Evolutionary conservation across 2,888 invertebrate genomes (phyloP), one percentile per base, ranked within the genome.

Genomic region (Elgonia sp.): DNA sequence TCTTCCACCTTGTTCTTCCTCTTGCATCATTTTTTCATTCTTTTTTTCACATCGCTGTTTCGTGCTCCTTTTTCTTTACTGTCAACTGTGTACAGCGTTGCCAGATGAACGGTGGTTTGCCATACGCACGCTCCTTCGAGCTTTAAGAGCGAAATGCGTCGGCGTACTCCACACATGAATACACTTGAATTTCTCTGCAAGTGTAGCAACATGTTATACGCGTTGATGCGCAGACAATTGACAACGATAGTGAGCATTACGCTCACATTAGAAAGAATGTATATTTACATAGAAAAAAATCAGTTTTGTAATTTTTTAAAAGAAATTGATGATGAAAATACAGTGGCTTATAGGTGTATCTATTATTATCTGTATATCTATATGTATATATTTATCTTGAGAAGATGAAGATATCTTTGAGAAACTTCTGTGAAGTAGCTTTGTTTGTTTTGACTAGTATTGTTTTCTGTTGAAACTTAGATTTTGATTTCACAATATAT

Each of bases 81-180:
- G 50, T 84, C 84, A 76, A 81, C 84, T 84, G 62, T 39, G 76
- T 60, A 40, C 81, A 77, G 29, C 84, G 77, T 84, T 75, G 77
- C 81, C 84, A 89, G 89, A 83, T 89, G 89, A 89, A 89, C 90
- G 91, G 91, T 84, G 92, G 91, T 92, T 91, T 89, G 83, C 90
- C 91, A 84, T 91, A 89, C 89, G 87, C 90, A 84, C 85, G 85
- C 84, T 84, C 81, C 65, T 87, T 75, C 86, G 85, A 84, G 88
- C 90, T 55, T 70, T 46, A 69, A 81, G 69, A 76, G 37, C 76
- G 37, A 55, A 79, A 69, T 77, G 40, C 80, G 39, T 57, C 69
- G 76, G 62, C 81, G 81, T 76, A 77, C 40, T 63, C 77, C 40
- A 73, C 70, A 73, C 82, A 79, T 86, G 82, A 86, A 86, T 83